A percentile compares a stretch with the other conserved stretches of the same genome.
Conservation (phyloP, 2,797 vertebrate species). For the Gallinago solitaria region DNA sequence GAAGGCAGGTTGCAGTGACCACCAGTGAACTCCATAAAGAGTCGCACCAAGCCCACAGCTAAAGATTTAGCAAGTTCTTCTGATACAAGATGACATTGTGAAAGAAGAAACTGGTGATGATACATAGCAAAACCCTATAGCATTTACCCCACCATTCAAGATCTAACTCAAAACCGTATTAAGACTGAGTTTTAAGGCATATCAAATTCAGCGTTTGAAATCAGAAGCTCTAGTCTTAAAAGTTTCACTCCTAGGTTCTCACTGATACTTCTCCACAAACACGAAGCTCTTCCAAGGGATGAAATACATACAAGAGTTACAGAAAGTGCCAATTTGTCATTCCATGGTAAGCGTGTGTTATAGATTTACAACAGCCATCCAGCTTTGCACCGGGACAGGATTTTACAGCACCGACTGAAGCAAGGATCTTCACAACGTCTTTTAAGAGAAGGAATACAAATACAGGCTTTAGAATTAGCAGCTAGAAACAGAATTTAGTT, state of each 20-base stretch:
- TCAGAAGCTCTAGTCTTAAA: neutral
- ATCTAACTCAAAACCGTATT: neutral
- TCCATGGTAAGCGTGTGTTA: accelerated
- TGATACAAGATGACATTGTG: accelerated
- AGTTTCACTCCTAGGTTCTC: neutral
- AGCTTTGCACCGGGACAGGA: neutral
- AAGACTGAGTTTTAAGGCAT: neutral
- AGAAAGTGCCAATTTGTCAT: neutral
- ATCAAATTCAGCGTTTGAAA: neutral
- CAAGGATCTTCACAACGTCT: neutral
- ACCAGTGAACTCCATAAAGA: slow-evolving; percentile 19
- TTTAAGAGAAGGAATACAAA: neutral
- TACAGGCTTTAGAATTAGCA: neutral
- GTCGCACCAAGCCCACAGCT: neutral
- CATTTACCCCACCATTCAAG: neutral
- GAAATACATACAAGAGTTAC: neutral
- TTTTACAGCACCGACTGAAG: neutral
- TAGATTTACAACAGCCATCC: neutral
- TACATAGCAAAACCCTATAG: neutral
- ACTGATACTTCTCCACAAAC: neutral
- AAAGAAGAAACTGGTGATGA: neutral
- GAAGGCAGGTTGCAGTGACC: slow-evolving; percentile 59
- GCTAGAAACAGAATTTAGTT: neutral
- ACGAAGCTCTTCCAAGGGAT: neutral
- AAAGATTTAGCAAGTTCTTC: neutral